phyloP scores from a whole-genome alignment of 2,888 invertebrate genomes.

The Eristalinus aeneus region DNA sequence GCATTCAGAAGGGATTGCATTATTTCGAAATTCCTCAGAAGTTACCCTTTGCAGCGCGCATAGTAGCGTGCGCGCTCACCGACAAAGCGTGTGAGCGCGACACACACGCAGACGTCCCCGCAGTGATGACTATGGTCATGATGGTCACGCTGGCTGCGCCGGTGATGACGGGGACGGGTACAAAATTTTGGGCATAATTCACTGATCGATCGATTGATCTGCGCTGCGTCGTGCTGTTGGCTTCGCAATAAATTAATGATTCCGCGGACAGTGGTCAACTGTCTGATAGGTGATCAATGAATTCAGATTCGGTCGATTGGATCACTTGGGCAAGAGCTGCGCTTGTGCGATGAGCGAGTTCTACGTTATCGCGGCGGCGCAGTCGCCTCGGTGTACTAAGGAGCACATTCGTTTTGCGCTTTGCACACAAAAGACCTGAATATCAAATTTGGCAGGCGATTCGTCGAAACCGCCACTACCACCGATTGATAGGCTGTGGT shows the following conservation, averaged over 20 bases:
- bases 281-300: constrained; percentile 71
- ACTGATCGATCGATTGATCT: constrained; percentile 68
- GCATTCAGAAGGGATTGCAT: constrained; percentile 72
- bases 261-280: constrained; percentile 70
- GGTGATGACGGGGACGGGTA: constrained; percentile 43
- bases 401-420: constrained; percentile 26
- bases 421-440: constrained; percentile 59
- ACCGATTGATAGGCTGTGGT: not conserved
- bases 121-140: constrained; percentile 41
- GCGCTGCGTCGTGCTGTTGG: constrained; percentile 61
- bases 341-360: constrained; percentile 40
- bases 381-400: constrained; percentile 14
- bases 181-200: constrained; percentile 69
- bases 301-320: constrained; percentile 69
- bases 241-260: constrained; percentile 66
- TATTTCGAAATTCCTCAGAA: constrained; percentile 72
- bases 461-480: constrained; percentile 59
- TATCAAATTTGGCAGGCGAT: constrained; percentile 60
- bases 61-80: constrained; percentile 47
- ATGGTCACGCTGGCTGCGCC: not conserved
- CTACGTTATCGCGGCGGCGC: not conserved
- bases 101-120: constrained; percentile 33
- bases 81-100: constrained; percentile 52
- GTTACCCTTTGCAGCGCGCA: constrained; percentile 24
- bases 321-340: constrained; percentile 35